Evolutionary conservation across 2,888 invertebrate species (phyloP).

Genomic region (Drosophila setosimentum): DNA sequence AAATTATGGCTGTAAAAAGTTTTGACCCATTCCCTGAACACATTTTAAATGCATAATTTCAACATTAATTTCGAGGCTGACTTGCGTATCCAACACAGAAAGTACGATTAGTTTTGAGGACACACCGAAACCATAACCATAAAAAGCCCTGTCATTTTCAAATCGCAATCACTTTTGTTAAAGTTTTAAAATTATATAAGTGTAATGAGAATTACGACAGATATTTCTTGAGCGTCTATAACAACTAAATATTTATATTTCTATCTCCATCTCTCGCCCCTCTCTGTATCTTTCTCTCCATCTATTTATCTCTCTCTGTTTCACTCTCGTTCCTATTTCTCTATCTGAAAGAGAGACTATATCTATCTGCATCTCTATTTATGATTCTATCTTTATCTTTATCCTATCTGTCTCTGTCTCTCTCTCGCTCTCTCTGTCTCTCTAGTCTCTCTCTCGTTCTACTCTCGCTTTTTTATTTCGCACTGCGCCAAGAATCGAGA

Average conservation of each 20-base stretch:
- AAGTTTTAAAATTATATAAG: too few species aligned
- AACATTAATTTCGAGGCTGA: neutral
- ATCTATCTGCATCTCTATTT: neutral
- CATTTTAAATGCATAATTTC: neutral
- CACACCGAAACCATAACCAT: too few species aligned
- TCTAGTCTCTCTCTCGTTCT: neutral
- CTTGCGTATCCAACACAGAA: too few species aligned
- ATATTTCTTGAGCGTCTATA: neutral
- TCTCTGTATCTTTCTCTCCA: neutral
- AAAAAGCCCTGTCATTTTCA: too few species aligned
- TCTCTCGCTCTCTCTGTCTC: neutral
- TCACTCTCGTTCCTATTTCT: too few species aligned
- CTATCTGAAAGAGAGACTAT: too few species aligned
- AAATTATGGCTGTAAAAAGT: too few species aligned
- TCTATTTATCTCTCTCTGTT: neutral
- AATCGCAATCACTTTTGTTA: neutral
- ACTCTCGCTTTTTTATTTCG: slow-evolving; percentile 25
- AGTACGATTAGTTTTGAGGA: too few species aligned
- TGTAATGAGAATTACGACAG: neutral
- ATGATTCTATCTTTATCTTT: neutral
- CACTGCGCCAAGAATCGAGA: slow-evolving; percentile 29
- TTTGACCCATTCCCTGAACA: too few species aligned
- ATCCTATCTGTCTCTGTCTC: neutral
- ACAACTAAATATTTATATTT: neutral
- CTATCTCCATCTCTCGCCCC: neutral